Conservation (phyloP, 2,113 vertebrate genomes). For the Dromaius novaehollandiae region DNA sequence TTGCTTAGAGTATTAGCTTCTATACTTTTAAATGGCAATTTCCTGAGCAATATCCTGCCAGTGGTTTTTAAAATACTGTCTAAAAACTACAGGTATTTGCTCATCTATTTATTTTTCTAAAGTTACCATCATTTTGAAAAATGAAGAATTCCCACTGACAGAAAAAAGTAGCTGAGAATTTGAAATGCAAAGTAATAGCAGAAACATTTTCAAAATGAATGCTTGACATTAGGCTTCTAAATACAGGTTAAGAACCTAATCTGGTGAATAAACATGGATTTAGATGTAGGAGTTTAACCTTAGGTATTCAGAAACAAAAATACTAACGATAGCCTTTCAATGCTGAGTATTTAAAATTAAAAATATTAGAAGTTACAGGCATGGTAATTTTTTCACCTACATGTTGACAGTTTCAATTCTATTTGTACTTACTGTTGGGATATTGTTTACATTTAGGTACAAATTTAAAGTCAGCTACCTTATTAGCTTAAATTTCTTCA, state of each 20-base stretch:
- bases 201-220: conserved; percentile 34
- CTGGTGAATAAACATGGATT: conserved; percentile 34
- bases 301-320: conserved; percentile 19
- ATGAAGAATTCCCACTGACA: conserved; percentile 26
- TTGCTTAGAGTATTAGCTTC: background rate
- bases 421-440: background rate
- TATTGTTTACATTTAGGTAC: conserved; percentile 7
- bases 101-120: background rate
- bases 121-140: background rate
- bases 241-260: conserved; percentile 33
- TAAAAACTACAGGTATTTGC: background rate
- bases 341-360: conserved; percentile 22
- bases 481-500: conserved; percentile 12
- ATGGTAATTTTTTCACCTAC: conserved; percentile 25
- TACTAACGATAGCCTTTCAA: conserved; percentile 28
- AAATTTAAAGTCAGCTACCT: background rate
- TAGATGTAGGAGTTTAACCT: conserved; percentile 30
- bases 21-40: background rate
- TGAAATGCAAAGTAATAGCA: conserved; percentile 31
- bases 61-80: background rate
- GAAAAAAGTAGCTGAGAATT: background rate
- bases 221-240: conserved; percentile 34
- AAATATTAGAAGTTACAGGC: conserved; percentile 22
- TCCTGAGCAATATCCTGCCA: background rate
- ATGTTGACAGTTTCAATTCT: conserved; percentile 10